Percentiles rank a stretch among this genome's conserved stretches.
Conservation (phyloP, 2,113 vertebrate species). For the Periophthalmodon schlosseri region DNA sequence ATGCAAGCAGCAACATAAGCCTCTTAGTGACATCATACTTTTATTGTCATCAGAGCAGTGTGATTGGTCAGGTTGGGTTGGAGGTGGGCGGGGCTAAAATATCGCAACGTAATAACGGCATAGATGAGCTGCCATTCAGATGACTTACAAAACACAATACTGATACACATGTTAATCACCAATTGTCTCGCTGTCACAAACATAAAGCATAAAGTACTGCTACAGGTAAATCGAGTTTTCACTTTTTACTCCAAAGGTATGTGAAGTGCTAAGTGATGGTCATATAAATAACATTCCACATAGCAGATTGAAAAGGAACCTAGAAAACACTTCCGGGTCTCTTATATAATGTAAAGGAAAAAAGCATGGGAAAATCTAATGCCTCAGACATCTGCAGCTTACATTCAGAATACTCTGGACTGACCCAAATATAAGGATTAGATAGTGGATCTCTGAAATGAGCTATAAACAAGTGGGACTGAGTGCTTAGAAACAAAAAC, state of each 20-base stretch:
- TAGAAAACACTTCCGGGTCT: background rate
- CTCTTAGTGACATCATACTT: conserved; percentile 33
- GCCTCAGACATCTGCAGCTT: conserved; percentile 30
- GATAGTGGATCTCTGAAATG: conserved; percentile 14
- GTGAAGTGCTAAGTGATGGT: background rate
- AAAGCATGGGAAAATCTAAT: conserved; percentile 13
- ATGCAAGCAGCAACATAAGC: conserved; percentile 19
- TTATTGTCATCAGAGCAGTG: conserved; percentile 9
- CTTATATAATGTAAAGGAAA: conserved; percentile 3
- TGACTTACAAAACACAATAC: background rate
- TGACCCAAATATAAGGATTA: conserved; percentile 60
- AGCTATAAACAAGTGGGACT: background rate
- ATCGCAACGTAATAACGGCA: background rate
- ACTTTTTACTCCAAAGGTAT: background rate
- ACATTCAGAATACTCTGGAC: conserved; percentile 26
- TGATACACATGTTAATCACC: background rate
- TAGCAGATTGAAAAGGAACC: background rate
- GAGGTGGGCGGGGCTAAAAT: background rate
- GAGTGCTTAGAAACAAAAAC: conserved; percentile 3
- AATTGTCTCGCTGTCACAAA: background rate
- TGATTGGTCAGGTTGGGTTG: conserved; percentile 15
- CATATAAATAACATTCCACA: background rate
- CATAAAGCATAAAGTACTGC: background rate
- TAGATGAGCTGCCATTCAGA: background rate
- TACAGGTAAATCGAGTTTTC: background rate